Percentiles rank a stretch among this genome's conserved stretches.
Conservation (phyloP, 2,113 vertebrate species). For the Tragelaphus scriptus region DNA sequence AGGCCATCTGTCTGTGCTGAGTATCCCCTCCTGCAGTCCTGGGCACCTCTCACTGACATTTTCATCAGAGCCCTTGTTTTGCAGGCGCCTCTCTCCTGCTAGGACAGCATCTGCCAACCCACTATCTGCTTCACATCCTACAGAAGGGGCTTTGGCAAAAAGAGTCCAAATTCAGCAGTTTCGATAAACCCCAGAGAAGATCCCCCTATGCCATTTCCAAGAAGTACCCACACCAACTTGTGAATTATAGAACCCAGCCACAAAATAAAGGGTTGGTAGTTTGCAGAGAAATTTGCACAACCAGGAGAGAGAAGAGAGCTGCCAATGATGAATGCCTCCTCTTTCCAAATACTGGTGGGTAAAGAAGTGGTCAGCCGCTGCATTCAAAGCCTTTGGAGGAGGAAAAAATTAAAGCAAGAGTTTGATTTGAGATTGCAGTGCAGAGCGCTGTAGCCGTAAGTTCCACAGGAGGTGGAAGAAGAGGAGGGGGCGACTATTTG, state of each 20-base stretch:
- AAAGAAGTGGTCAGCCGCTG: neutral
- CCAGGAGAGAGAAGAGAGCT: neutral
- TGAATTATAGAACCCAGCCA: neutral
- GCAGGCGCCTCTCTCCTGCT: neutral
- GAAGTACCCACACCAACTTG: neutral
- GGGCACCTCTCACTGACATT: neutral
- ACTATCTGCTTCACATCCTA: neutral
- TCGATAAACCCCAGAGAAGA: neutral
- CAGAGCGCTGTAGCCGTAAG: neutral
- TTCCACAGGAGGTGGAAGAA: neutral
- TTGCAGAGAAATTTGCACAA: neutral
- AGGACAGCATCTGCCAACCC: neutral
- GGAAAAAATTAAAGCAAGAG: neutral
- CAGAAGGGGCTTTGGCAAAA: neutral
- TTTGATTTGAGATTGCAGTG: neutral
- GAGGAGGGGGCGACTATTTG: too few species aligned
- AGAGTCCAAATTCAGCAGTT: constrained; percentile 44
- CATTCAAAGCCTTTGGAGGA: neutral
- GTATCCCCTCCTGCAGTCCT: neutral
- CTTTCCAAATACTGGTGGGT: neutral
- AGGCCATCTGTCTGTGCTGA: neutral
- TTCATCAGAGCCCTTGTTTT: neutral
- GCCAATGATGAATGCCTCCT: too few species aligned
- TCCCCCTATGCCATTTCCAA: neutral
- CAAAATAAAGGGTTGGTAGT: neutral